Evolutionary conservation across 2,888 invertebrate genomes (phyloP), one percentile per base, ranked within the genome.

Genomic region (Hoplodrina ambigua): DNA sequence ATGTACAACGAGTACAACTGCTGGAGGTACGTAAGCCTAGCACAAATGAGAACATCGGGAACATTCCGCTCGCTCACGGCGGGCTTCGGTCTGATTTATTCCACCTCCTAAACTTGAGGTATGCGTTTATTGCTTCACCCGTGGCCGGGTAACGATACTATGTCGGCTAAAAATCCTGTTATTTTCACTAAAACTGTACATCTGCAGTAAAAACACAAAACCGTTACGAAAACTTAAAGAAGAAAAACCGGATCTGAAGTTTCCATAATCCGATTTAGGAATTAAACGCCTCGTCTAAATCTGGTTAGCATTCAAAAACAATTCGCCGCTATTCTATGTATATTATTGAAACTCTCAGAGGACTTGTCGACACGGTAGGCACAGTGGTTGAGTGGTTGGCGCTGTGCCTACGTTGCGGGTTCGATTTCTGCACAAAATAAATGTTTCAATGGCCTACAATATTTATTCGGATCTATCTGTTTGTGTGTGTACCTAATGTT

Each of bases 91-190:
- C 80, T 80, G 67, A 82, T 80, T 72, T 69, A 63, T 81, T 78
- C 77, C 63, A 67, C 61, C 73, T 53, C 54, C 56, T 52, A 53
- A 76, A 62, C 76, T 60, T 52, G 37, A 57, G 83, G 81, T 80
- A 81, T 81, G 76, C 59, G 69, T 69, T 67, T 83, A 80, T 83
- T 81, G 80, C 77, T 20, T 54, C 67, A 17, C 55, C 44, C 50
- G 25, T 6, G 19, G 19, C 13, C 17, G 25, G 52, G 20, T 44
- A 15, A 52, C 49, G 25, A 20, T 77, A 50, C 52, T 30, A 60
- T 33, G 17, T 50, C 33, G 15, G 13, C 55, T 74, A 11, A 15
- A 19, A 33, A 65, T 19, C 44, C 19, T 4, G 0, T 41, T 56
- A 11, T 52, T 66, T 50, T 74, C 30, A 52, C 44, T n/a, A 19